Evolutionary conservation across 2,797 vertebrate genomes (phyloP).

Genomic region (Ptychadena robeensis): DNA sequence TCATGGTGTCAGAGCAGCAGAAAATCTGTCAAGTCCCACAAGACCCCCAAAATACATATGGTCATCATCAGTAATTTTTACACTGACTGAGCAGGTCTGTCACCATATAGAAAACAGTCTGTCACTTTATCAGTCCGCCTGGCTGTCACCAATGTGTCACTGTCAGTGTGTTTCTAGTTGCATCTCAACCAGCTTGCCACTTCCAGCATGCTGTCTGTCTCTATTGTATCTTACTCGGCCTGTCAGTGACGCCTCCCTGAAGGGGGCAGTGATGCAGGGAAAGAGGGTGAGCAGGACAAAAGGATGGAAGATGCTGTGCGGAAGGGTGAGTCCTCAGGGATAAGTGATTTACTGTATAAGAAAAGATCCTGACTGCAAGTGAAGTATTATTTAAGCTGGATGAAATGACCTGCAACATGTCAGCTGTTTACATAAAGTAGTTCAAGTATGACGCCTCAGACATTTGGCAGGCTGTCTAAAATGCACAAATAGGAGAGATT

Average conservation of each 20-base stretch:
- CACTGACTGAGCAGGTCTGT: conserved; percentile 56
- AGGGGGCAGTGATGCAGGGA: conserved; percentile 51
- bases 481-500: conserved; percentile 28
- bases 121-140: conserved; percentile 42
- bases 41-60: conserved; percentile 51
- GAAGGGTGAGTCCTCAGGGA: conserved; percentile 46
- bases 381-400: conserved; percentile 47
- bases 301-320: conserved; percentile 36
- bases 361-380: conserved; percentile 42
- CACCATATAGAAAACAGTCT: conserved; percentile 45
- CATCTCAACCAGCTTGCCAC: conserved; percentile 41
- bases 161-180: conserved; percentile 32
- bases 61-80: conserved; percentile 56
- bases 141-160: conserved; percentile 41
- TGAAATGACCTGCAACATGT: conserved; percentile 58
- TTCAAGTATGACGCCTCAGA: conserved; percentile 43
- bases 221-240: conserved; percentile 56
- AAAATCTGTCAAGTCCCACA: conserved; percentile 57
- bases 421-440: conserved; percentile 54
- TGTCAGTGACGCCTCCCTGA: conserved; percentile 45
- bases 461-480: conserved; percentile 43
- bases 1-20: conserved; percentile 38
- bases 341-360: conserved; percentile 53
- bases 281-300: conserved; percentile 54
- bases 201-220: conserved; percentile 44